These are phyloP conservation scores for Epicauta chinensis DNA, from an alignment of 1,140 invertebrate species.

Conservation along the genomic window DNA sequence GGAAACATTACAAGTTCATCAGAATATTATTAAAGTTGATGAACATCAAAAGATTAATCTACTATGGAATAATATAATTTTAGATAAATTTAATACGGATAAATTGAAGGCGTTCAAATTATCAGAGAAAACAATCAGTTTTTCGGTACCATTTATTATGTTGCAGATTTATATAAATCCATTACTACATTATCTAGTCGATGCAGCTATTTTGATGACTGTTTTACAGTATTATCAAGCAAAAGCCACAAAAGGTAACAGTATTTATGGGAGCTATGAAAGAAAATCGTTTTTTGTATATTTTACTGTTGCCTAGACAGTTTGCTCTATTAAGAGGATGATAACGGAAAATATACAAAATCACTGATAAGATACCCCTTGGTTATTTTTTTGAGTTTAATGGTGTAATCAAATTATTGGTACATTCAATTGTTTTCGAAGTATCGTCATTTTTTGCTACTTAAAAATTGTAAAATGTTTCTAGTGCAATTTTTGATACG, in stretches of 20 bases:
- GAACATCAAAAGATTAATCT: conserved; percentile 30
- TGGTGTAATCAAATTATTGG: too few species aligned
- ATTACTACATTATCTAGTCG: conserved; percentile 57
- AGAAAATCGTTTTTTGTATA: too few species aligned
- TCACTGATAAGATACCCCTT: too few species aligned
- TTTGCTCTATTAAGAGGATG: too few species aligned
- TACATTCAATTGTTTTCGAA: too few species aligned
- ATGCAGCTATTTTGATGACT: conserved; percentile 51
- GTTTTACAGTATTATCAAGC: conserved; percentile 37
- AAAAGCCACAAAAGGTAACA: conserved; percentile 36
- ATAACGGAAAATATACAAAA: too few species aligned
- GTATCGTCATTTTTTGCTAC: too few species aligned
- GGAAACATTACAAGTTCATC: conserved; percentile 37
- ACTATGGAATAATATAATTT: conserved; percentile 29
- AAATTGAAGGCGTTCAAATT: conserved; percentile 57
- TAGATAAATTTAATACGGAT: conserved; percentile 45
- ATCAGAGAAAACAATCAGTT: conserved; percentile 55
- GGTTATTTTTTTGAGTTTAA: too few species aligned
- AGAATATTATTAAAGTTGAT: conserved; percentile 35
- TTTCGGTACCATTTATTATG: conserved; percentile 60
- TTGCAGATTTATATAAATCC: conserved; percentile 69
- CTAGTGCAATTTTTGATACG: too few species aligned
- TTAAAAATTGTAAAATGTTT: too few species aligned
- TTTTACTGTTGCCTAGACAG: too few species aligned
- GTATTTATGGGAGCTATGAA: too few species aligned